Evolutionary conservation across 1,140 invertebrate species (phyloP).

Genomic region (Leptopilina clavipes): DNA sequence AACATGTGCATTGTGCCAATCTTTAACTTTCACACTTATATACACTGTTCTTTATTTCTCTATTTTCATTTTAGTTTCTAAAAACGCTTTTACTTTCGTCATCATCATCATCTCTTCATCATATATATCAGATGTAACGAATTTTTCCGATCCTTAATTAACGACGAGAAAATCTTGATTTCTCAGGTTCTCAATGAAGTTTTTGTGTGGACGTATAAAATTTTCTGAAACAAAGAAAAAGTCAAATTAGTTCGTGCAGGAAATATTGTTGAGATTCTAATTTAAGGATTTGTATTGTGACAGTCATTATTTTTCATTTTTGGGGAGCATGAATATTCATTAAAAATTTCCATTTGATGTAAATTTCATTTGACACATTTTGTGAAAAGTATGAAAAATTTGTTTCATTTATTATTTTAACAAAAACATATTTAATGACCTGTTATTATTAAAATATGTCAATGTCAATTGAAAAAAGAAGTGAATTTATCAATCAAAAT

Average conservation of each 20-base stretch:
- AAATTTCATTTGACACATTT: too few relatives aligned
- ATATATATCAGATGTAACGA: not conserved
- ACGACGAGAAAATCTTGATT: conserved; percentile 7
- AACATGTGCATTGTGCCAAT: conserved; percentile 26
- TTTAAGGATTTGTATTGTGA: too few relatives aligned
- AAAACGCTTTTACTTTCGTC: not conserved
- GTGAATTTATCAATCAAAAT: too few relatives aligned
- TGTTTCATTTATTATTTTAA: too few relatives aligned
- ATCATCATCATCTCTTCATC: not conserved
- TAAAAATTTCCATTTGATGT: too few relatives aligned
- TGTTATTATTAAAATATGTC: not conserved
- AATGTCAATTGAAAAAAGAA: not conserved
- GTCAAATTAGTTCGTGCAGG: too few relatives aligned
- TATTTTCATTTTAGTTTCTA: not conserved
- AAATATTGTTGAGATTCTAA: too few relatives aligned
- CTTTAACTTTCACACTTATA: conserved; percentile 45
- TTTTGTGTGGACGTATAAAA: not conserved
- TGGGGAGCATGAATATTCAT: too few relatives aligned
- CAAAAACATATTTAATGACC: too few relatives aligned
- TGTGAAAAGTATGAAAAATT: too few relatives aligned
- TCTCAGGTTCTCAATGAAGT: not conserved
- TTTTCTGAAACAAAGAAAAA: not conserved
- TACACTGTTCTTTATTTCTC: too few relatives aligned
- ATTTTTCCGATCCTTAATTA: not conserved
- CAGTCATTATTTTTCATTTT: too few relatives aligned